Base-by-base conservation (phyloP, 2,888 invertebrate genomes). In the Fabriciana adippe region DNA sequence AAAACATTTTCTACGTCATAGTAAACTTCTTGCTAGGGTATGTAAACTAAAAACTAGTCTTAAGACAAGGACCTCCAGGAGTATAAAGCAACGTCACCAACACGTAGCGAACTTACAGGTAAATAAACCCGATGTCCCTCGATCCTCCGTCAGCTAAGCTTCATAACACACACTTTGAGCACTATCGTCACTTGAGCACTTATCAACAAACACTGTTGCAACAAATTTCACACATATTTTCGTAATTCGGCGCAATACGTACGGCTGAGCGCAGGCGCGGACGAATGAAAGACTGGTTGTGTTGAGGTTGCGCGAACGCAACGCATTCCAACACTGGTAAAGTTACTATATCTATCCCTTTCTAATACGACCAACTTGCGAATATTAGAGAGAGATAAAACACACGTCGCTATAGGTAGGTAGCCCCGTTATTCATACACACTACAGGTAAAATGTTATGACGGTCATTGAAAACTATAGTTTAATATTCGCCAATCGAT, bases 141-240 rank as follows among this genome's bases (percentile, higher is more conserved):
- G 78, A 79, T 80, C 78, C 85, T 82, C 83, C 86, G 87, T 89
- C 87, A 91, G 88, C 88, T 81, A 81, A 87, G 86, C 88, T 86
- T 88, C 92, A 92, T 92, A 89, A 88, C 91, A 92, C 88, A 88
- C 81, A 78, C 83, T 82, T 85, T 79, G 72, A 77, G 76, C 87
- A 87, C 90, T 80, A 79, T 78, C 77, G 80, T 83, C 83, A 85
- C 86, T 81, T 81, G 82, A 87, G 80, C 90, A 90, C 90, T 83
- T 78, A 81, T 78, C 79, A 79, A 81, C 78, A 81, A 82, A 84
- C 90, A 90, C 90, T 83, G 76, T 78, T 77, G 79, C 79, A 86
- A 82, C 82, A 84, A 83, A 84, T 84, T 86, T 83, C 86, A 90
- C 90, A 86, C 91, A 92, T 90, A 87, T 88, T 90, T 88, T 85